Percentiles rank a stretch among this genome's conserved stretches.
Evolutionary conservation across 2,888 invertebrate genomes (phyloP).

Genomic region (Trichacis sp.): DNA sequence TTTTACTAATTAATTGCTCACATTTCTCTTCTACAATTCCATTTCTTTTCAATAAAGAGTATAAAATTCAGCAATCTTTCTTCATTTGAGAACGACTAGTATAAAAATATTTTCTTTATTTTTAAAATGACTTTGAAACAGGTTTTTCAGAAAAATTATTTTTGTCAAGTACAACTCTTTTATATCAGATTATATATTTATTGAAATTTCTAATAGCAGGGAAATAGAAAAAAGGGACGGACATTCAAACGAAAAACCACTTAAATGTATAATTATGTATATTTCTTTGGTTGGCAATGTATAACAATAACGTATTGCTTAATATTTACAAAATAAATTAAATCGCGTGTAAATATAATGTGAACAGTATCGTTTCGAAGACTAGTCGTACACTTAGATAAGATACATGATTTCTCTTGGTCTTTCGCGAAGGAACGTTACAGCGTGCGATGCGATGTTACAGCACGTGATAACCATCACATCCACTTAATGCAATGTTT

Average conservation of each 20-base stretch:
- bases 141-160: too few species aligned
- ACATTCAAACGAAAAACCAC: background rate
- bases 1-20: too few species aligned
- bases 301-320: conserved; percentile 63
- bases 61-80: too few species aligned
- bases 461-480: conserved; percentile 29
- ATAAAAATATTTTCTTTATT: too few species aligned
- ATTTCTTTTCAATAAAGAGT: too few species aligned
- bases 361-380: conserved; percentile 47
- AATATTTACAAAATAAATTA: conserved; percentile 68
- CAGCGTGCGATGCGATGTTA: conserved; percentile 11
- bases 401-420: conserved; percentile 17
- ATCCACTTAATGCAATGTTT: conserved; percentile 14
- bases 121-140: too few species aligned
- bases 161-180: too few species aligned
- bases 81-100: too few species aligned
- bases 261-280: conserved; percentile 58
- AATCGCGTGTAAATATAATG: conserved; percentile 51
- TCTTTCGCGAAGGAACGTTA: conserved; percentile 25
- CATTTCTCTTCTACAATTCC: too few species aligned
- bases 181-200: too few species aligned
- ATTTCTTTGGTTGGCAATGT: conserved; percentile 59
- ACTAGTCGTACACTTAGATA: conserved; percentile 45
- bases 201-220: too few species aligned
- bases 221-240: too few species aligned